These are phyloP conservation scores for Ericerus pela DNA, from an alignment of 1,140 invertebrate species.

Conservation along the genomic window DNA sequence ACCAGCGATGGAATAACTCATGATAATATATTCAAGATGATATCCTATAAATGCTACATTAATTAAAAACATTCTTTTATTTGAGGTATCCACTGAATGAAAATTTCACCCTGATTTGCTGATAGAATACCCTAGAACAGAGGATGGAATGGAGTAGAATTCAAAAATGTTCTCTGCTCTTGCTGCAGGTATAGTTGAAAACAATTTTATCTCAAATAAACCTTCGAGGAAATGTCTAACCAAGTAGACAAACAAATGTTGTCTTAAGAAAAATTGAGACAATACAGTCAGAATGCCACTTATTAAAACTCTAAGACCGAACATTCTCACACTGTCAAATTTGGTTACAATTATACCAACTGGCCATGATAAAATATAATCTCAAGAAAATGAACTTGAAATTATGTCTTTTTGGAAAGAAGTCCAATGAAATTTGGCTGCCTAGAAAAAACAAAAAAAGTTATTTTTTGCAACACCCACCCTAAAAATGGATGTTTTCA, in stretches of 20 bases:
- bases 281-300: conserved; percentile 68
- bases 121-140: too few relatives aligned
- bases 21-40: too few relatives aligned
- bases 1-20: too few relatives aligned
- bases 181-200: background rate
- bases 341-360: conserved; percentile 36
- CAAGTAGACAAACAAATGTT: conserved; percentile 53
- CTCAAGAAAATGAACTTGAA: conserved; percentile 53
- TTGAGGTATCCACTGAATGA: too few relatives aligned
- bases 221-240: conserved; percentile 66
- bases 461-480: too few relatives aligned
- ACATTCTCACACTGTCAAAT: conserved; percentile 36
- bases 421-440: conserved; percentile 52
- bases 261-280: conserved; percentile 58
- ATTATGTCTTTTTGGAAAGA: conserved; percentile 38
- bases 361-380: conserved; percentile 45
- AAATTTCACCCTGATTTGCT: too few relatives aligned
- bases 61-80: too few relatives aligned
- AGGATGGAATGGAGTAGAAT: too few relatives aligned
- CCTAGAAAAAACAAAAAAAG: too few relatives aligned
- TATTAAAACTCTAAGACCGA: conserved; percentile 38
- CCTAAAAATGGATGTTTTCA: too few relatives aligned
- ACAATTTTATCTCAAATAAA: conserved; percentile 58
- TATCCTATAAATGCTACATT: too few relatives aligned
- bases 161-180: too few relatives aligned